Base-by-base conservation (phyloP, 2,113 vertebrate species). In the Periophthalmodon schlosseri region DNA sequence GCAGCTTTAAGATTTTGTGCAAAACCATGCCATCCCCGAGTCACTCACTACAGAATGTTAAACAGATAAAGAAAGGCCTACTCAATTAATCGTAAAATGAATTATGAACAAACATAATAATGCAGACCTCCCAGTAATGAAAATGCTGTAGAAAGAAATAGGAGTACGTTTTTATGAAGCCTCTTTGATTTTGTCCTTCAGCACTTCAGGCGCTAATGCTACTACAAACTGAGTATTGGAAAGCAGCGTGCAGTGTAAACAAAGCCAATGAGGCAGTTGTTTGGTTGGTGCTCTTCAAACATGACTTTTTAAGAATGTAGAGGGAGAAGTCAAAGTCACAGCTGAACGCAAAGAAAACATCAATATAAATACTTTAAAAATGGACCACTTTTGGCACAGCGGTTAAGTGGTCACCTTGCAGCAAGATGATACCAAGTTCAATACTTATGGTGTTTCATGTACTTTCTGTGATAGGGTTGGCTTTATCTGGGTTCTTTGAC, bases 181-280 rank as follows among this genome's bases (percentile, higher is more conserved):
- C 21, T 77, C 64, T 81, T 49, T 85, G 39, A 86, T 74, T 68
- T 79, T 74, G 73, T 81, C 82, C 79, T 88, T 67, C 20, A 84
- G 54, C 73, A 67, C 61, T 49, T 70, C 70, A 70, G 23, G 63
- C 18, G 73, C 11, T 47, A 44, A 68, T 60, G 33, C 23, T 24
- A 68, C 57, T 46, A 21, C n/a, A 77, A 52, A 60, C 66, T 18
- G 28, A 74, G 18, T 44, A 54, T 79, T 69, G 67, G 16, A 70
- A 76, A 68, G 33, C 69, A 23, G 52, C 11, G 4, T 14, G 13
- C 58, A 68, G 64, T 49, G 61, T 85, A 85, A 85, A 84, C 68
- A 82, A 73, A 46, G 13, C 66, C 70, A 77, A 86, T 80, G 56
- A 81, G 14, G 69, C 68, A 54, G n/a, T 23, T 71, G n/a, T 69